phyloP scores from a whole-genome alignment of 2,113 vertebrate species.

The Phaethon lepturus region DNA sequence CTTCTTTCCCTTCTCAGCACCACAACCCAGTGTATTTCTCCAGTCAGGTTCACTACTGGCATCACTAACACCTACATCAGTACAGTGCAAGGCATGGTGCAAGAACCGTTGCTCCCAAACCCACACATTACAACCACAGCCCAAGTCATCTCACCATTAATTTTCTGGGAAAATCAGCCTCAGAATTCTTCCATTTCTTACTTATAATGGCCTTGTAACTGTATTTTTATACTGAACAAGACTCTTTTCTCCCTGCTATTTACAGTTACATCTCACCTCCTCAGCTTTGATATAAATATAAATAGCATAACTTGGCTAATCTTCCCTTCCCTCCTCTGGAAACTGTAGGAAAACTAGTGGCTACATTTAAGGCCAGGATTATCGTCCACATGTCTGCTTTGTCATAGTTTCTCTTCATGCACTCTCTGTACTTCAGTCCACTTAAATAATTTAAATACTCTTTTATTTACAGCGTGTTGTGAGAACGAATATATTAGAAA shows the following conservation, averaged over 20 bases:
- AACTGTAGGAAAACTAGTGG: neutral
- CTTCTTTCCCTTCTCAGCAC: neutral
- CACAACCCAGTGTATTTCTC: neutral
- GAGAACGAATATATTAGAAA: neutral
- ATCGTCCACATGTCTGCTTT: neutral
- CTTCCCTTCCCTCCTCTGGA: neutral
- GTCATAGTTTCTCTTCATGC: neutral
- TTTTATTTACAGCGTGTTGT: neutral
- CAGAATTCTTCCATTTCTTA: neutral
- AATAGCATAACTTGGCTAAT: neutral
- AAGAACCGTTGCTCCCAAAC: neutral
- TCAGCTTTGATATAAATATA: neutral
- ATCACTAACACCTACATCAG: rapidly evolving
- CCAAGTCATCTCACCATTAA: neutral
- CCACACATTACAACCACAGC: rapidly evolving
- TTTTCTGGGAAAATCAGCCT: neutral
- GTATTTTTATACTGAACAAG: rapidly evolving
- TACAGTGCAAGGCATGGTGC: neutral
- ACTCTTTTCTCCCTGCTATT: neutral
- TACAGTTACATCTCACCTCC: neutral
- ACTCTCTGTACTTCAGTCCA: neutral
- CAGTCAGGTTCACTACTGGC: neutral
- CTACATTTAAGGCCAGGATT: neutral
- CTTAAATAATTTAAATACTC: neutral
- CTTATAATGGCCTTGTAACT: neutral